Base-by-base conservation (phyloP, 2,888 invertebrate genomes). In the Dynastes maya region DNA sequence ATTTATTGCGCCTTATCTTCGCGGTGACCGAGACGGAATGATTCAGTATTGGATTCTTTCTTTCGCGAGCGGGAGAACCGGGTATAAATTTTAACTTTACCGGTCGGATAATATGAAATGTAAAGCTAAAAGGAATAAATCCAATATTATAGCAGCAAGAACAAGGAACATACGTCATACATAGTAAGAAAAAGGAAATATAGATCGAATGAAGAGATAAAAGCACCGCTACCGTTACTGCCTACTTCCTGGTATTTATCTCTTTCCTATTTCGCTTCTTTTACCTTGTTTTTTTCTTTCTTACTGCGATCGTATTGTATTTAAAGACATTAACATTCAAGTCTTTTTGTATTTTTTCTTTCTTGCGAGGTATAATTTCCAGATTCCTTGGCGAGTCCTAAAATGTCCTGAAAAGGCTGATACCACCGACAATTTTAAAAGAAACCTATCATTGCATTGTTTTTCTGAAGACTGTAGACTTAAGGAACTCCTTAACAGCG, bases 381-480 rank as follows among this genome's bases (percentile, higher is more conserved):
- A 65, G 1, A 65, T 40, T 37, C 65, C n/a, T 65, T 11, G n/a
- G 65, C 40, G 65, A 40, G 40, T 9, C n/a, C 40, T 65, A 65
- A 65, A 65, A 40, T 37, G n/a, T n/a, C n/a, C n/a, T n/a, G n/a
- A n/a, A n/a, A n/a, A n/a, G n/a, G n/a, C n/a, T n/a, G n/a, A n/a
- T n/a, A n/a, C n/a, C n/a, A n/a, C n/a, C n/a, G n/a, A n/a, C n/a
- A n/a, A n/a, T n/a, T n/a, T n/a, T n/a, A n/a, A n/a, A n/a, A n/a
- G n/a, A n/a, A n/a, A n/a, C n/a, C n/a, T n/a, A n/a, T n/a, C n/a
- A n/a, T n/a, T n/a, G n/a, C n/a, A n/a, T n/a, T n/a, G n/a, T n/a
- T n/a, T n/a, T n/a, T n/a, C n/a, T n/a, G n/a, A n/a, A n/a, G n/a
- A n/a, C n/a, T n/a, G n/a, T n/a, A n/a, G n/a, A n/a, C n/a, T n/a